phyloP scores from a whole-genome alignment of 2,113 vertebrate species.

The Paratilapia polleni region DNA sequence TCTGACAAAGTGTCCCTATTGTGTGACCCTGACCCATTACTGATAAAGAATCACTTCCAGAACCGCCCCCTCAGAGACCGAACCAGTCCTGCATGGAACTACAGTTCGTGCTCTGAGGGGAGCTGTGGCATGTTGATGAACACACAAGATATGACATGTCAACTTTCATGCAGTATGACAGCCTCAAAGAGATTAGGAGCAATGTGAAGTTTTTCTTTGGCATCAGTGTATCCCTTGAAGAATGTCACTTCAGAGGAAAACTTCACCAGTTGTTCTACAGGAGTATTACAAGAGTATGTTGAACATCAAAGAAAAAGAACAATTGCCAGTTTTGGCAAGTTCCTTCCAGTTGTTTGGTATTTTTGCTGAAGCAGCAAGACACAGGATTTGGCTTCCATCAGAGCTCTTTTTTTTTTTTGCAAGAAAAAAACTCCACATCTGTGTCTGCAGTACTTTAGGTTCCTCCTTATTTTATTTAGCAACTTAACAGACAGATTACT shows the following conservation, averaged over 20 bases:
- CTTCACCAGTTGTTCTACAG: neutral
- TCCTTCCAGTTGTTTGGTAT: constrained; percentile 55
- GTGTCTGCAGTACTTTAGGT: constrained; percentile 36
- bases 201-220: constrained; percentile 18
- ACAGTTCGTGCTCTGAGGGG: constrained; percentile 19
- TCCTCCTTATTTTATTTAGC: constrained; percentile 31
- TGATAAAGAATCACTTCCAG: constrained; percentile 78
- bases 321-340: constrained; percentile 30
- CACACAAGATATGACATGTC: constrained; percentile 70
- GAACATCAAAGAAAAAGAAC: constrained; percentile 16
- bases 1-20: constrained; percentile 76
- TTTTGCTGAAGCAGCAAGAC: constrained; percentile 68
- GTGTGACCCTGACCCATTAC: constrained; percentile 78
- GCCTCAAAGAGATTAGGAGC: constrained; percentile 34
- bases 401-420: constrained; percentile 23
- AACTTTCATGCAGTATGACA: constrained; percentile 53
- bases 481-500: neutral
- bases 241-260: constrained; percentile 29
- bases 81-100: constrained; percentile 47
- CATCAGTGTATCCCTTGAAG: constrained; percentile 14
- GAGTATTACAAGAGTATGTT: neutral
- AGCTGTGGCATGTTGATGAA: constrained; percentile 56
- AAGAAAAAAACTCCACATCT: constrained; percentile 47
- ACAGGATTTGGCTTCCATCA: constrained; percentile 64
- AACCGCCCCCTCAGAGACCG: constrained; percentile 55